phyloP scores from a whole-genome alignment of 64 coral and sea anemone genomes.

The Actinia tenebrosa region DNA sequence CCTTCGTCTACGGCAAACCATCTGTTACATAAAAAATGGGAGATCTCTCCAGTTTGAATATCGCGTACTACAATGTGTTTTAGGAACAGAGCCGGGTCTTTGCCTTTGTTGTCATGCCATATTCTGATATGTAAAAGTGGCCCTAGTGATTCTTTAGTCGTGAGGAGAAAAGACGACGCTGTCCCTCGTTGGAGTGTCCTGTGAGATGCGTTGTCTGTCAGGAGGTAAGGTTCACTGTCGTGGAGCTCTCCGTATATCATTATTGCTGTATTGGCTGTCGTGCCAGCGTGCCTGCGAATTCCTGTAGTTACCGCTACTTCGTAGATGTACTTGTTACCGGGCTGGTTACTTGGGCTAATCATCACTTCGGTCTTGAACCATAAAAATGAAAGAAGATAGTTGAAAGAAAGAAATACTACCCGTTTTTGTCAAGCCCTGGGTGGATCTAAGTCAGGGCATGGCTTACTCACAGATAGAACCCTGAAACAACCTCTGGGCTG shows the following conservation, averaged over 20 bases:
- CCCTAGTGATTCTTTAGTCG: slow-evolving; percentile 66
- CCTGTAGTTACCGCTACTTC: slow-evolving; percentile 69
- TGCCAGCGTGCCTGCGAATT: slow-evolving; percentile 77
- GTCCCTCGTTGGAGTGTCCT: slow-evolving; percentile 39
- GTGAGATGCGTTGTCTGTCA: slow-evolving; percentile 25
- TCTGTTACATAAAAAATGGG: slow-evolving; percentile 69
- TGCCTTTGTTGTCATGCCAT: slow-evolving; percentile 95
- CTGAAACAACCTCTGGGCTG: no score
- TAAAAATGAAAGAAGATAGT: neutral
- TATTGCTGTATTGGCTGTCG: slow-evolving; percentile 81
- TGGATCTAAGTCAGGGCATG: no score
- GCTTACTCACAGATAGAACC: no score
- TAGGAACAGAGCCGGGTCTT: slow-evolving; percentile 83
- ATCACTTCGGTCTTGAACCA: slow-evolving; percentile 31
- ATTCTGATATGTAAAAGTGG: slow-evolving; percentile 65
- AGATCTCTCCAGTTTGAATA: slow-evolving; percentile 31
- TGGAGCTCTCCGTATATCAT: slow-evolving; percentile 67
- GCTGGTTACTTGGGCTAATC: slow-evolving; percentile 65
- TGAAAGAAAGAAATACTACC: no score
- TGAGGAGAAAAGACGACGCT: slow-evolving; percentile 69
- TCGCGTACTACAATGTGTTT: slow-evolving; percentile 78
- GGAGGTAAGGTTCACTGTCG: slow-evolving; percentile 64
- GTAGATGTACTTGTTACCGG: slow-evolving; percentile 51
- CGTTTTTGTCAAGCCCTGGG: no score
- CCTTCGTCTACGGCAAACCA: slow-evolving; percentile 94